phyloP scores from a whole-genome alignment of 2,797 vertebrate species.

The Gambelia wislizenii region DNA sequence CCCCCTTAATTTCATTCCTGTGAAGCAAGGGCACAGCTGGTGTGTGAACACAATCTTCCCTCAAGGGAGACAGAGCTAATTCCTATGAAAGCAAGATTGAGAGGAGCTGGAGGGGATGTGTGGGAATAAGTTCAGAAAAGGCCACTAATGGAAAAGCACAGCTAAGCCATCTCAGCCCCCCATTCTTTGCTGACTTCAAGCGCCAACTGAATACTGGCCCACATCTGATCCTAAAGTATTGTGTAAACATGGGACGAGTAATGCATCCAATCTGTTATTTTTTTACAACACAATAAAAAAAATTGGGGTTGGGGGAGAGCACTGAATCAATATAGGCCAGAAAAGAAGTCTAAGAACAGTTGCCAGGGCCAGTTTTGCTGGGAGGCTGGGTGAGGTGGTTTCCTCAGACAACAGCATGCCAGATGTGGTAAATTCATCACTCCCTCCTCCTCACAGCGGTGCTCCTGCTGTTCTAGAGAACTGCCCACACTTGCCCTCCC shows the following conservation, averaged over 20 bases:
- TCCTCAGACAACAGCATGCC: not conserved
- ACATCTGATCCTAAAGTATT: not conserved
- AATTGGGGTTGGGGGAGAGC: not conserved
- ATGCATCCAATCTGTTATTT: not conserved
- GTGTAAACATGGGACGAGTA: not conserved
- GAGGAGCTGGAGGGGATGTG: not conserved
- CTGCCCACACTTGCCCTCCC: too few species aligned
- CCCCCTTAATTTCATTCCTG: constrained; percentile 68
- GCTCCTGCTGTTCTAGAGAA: too few species aligned
- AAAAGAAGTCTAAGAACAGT: not conserved
- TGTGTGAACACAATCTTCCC: constrained; percentile 61
- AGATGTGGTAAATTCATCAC: too few species aligned
- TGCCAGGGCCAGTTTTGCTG: not conserved
- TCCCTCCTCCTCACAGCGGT: too few species aligned
- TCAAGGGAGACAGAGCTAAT: constrained; percentile 55
- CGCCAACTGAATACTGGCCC: not conserved
- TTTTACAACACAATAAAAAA: not conserved
- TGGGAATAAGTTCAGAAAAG: not conserved
- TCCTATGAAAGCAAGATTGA: constrained; percentile 20
- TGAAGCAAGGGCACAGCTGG: constrained; percentile 70
- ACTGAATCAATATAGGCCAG: not conserved
- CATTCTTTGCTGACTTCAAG: not conserved
- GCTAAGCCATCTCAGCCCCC: not conserved
- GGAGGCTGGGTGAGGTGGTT: too few species aligned
- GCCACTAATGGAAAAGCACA: not conserved